Evolutionary conservation across 2,888 invertebrate genomes (phyloP).

Genomic region (Andrena hattorfiana): DNA sequence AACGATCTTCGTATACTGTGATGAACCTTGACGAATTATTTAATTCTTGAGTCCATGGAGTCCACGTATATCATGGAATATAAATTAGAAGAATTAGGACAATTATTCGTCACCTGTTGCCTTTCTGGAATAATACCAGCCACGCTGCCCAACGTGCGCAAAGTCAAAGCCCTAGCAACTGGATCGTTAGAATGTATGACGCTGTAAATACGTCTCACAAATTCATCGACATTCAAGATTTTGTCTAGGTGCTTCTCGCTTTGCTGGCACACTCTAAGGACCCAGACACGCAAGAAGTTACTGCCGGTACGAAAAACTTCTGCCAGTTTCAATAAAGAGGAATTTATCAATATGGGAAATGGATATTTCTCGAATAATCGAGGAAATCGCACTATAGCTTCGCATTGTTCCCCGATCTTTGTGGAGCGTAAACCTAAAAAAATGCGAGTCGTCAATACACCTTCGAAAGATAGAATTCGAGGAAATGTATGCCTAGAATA

Average conservation of each 20-base stretch:
- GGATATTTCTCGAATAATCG: constrained; percentile 98
- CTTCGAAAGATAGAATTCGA: constrained; percentile 22
- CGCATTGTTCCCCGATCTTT: constrained; percentile 98
- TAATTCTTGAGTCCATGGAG: constrained; percentile 8
- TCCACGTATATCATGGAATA: neutral
- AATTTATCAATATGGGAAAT: constrained; percentile 98
- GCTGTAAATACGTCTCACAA: constrained; percentile 94
- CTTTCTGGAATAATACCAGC: constrained; percentile 97
- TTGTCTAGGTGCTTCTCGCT: constrained; percentile 98
- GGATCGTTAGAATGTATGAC: constrained; percentile 99
- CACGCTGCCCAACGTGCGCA: constrained; percentile 95
- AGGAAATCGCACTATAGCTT: constrained; percentile 98
- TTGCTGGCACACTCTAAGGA: constrained; percentile 96
- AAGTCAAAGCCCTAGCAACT: constrained; percentile 95
- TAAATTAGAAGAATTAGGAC: neutral
- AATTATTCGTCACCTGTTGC: constrained; percentile 87
- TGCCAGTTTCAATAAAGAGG: constrained; percentile 96
- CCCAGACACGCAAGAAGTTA: constrained; percentile 96
- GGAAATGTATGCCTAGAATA: neutral
- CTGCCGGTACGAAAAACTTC: constrained; percentile 97
- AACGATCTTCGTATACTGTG: constrained; percentile 96
- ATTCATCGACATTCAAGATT: constrained; percentile 97
- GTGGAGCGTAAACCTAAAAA: constrained; percentile 93
- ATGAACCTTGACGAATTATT: constrained; percentile 90
- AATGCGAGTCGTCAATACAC: constrained; percentile 17